A percentile compares a stretch with the other conserved stretches of the same genome.
phyloP scores from a whole-genome alignment of 2,888 invertebrate species.

The Morpho deidamia region DNA sequence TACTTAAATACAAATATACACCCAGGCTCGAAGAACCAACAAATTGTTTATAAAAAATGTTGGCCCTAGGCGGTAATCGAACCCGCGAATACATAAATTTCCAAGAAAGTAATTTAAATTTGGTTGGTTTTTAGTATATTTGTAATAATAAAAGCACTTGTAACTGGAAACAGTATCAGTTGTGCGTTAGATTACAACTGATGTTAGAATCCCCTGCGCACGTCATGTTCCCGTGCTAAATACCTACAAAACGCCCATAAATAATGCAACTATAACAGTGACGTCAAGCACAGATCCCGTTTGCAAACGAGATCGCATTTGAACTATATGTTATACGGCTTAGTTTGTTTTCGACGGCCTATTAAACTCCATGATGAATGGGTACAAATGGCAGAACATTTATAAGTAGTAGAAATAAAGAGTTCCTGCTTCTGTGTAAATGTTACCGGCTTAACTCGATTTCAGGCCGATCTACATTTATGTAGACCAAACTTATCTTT shows the following conservation, averaged over 20 bases:
- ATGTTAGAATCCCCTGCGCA: slow-evolving; percentile 10
- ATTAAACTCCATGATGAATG: slow-evolving; percentile 35
- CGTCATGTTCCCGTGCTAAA: slow-evolving; percentile 29
- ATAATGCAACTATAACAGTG: slow-evolving; percentile 59
- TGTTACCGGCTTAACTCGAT: too few species aligned
- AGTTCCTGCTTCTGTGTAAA: background rate
- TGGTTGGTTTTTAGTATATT: background rate
- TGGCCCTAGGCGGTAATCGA: too few species aligned
- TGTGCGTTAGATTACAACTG: slow-evolving; percentile 14
- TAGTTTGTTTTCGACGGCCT: slow-evolving; percentile 34
- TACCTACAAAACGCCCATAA: slow-evolving; percentile 51
- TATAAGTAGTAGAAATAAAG: slow-evolving; percentile 8
- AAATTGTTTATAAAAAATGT: too few species aligned
- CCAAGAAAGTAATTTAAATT: background rate
- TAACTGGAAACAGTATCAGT: background rate
- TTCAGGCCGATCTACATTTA: too few species aligned
- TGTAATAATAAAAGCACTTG: too few species aligned
- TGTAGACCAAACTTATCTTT: too few species aligned
- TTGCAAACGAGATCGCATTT: slow-evolving; percentile 53
- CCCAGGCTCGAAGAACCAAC: too few species aligned
- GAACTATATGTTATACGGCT: slow-evolving; percentile 41
- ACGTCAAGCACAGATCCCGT: slow-evolving; percentile 62
- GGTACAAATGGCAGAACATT: slow-evolving; percentile 24
- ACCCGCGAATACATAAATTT: too few species aligned
- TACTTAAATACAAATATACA: too few species aligned